Evolutionary conservation across 2,797 vertebrate species (phyloP).

Genomic region (Antrozous pallidus): DNA sequence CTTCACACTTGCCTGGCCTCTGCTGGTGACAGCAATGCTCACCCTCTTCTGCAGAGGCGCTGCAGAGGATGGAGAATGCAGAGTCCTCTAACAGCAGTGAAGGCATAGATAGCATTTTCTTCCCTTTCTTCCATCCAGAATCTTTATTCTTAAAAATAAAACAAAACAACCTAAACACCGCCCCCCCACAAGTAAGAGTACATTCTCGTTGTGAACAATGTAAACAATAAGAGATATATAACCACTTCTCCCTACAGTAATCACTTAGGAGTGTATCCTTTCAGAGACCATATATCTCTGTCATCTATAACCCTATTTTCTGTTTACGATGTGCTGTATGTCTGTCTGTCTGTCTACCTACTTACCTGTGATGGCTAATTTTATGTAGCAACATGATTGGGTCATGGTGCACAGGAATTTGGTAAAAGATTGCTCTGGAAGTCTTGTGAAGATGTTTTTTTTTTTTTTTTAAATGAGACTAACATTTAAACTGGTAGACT

Average conservation of each 20-base stretch:
- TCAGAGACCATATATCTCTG: background rate
- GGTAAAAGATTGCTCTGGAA: background rate
- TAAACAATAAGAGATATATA: conserved; percentile 11
- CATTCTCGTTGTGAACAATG: conserved; percentile 7
- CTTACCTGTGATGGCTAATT: background rate
- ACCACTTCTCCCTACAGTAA: background rate
- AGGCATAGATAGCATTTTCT: background rate
- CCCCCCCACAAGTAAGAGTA: background rate
- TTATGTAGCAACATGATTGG: background rate
- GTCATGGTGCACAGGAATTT: background rate
- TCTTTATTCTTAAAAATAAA: background rate
- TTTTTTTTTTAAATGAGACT: background rate
- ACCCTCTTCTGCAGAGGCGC: background rate
- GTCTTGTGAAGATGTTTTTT: conserved; percentile 3
- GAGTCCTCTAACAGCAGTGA: background rate
- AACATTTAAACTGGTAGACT: background rate
- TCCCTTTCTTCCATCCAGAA: background rate
- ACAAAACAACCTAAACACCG: background rate
- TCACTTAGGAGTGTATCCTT: background rate
- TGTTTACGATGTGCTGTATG: background rate
- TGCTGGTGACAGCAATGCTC: background rate
- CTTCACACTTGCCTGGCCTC: background rate
- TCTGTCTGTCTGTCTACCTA: background rate
- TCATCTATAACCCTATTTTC: background rate
- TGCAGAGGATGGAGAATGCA: background rate